Evolutionary conservation across 1,140 invertebrate species (phyloP).

Genomic region (Drosophila bocki): DNA sequence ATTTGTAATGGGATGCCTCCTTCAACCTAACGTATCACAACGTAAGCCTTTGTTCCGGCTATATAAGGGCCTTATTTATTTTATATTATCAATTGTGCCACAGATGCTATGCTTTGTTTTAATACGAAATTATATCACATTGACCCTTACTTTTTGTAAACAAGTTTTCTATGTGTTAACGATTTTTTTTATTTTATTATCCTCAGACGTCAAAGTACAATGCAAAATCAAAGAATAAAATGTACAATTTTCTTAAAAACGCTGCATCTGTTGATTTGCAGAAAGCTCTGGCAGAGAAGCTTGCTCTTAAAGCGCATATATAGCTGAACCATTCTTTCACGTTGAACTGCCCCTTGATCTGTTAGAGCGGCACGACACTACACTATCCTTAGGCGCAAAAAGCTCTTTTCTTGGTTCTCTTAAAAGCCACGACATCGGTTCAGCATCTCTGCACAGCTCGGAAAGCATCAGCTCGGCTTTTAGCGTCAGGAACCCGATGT

Average conservation of each 20-base stretch:
- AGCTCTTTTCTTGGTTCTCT: conserved; percentile 45
- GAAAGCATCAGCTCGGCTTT: conserved; percentile 30
- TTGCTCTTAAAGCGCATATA: not conserved
- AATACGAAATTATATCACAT: not conserved
- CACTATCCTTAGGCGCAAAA: not conserved
- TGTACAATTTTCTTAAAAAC: not conserved
- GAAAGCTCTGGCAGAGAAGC: not conserved
- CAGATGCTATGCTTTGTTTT: not conserved
- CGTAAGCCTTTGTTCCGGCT: not conserved
- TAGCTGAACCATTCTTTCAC: not conserved
- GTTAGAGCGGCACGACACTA: conserved; percentile 40
- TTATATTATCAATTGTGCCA: not conserved
- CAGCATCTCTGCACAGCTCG: conserved; percentile 30
- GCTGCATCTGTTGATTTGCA: not conserved
- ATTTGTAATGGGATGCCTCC: too few relatives aligned
- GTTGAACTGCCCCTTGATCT: not conserved
- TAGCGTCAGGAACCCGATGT: conserved; percentile 10
- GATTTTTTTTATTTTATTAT: not conserved
- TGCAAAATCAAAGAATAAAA: not conserved
- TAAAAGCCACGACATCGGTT: conserved; percentile 27
- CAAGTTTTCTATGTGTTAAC: not conserved
- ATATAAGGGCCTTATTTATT: not conserved
- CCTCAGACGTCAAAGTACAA: not conserved
- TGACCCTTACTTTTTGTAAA: not conserved
- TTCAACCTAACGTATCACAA: too few relatives aligned